Conservation (phyloP, 2,113 vertebrate species). For the Myotis brandtii region DNA sequence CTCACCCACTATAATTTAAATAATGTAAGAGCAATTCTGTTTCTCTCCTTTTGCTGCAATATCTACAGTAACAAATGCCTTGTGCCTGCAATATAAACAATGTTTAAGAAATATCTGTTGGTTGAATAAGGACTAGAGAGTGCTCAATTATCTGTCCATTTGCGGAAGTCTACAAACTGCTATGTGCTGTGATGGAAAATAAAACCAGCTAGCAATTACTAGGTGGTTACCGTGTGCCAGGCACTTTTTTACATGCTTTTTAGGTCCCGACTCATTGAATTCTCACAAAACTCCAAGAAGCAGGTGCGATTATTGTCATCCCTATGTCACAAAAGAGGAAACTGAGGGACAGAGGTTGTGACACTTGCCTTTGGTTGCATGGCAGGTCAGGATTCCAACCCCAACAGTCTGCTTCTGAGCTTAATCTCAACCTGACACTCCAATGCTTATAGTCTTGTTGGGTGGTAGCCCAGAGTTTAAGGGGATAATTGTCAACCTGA, state of each 20-base stretch:
- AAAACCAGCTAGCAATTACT: background rate
- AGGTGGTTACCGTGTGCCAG: background rate
- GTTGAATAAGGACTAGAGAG: background rate
- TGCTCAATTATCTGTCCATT: background rate
- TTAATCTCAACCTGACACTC: background rate
- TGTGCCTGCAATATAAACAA: background rate
- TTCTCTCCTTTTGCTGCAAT: background rate
- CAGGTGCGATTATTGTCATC: background rate
- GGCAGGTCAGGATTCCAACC: background rate
- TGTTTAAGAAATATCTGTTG: background rate
- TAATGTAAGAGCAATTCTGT: background rate
- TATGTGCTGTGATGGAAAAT: background rate
- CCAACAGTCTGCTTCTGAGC: background rate
- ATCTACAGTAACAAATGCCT: background rate
- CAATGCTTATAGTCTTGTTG: background rate
- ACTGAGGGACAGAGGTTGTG: background rate
- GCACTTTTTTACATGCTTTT: background rate
- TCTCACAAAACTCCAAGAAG: background rate
- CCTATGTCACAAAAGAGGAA: background rate
- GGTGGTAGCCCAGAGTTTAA: background rate
- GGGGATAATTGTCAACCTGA: background rate
- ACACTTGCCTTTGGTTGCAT: background rate
- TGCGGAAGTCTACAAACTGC: background rate
- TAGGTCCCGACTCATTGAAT: background rate
- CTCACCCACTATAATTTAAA: background rate